Conservation (phyloP, 1,140 invertebrate species). For the Eurosta solidaginis region DNA sequence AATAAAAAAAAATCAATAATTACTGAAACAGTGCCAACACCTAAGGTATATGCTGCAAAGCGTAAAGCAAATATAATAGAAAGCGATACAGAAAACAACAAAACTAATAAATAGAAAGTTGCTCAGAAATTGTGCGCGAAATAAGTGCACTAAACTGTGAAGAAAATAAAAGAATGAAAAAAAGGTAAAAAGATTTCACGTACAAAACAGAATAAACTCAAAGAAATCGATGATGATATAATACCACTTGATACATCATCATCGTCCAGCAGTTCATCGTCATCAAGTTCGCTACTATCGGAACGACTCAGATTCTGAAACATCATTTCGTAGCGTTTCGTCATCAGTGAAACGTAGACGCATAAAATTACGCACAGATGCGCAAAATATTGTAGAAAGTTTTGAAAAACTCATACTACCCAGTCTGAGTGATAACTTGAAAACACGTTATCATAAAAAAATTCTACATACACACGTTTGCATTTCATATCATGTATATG, state of each 20-base stretch:
- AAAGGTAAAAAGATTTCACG: not conserved
- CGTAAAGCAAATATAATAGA: too few species aligned
- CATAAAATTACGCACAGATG: slow-evolving; percentile 40
- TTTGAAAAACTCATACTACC: slow-evolving; percentile 53
- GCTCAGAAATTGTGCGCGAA: too few species aligned
- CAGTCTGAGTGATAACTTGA: slow-evolving; percentile 39
- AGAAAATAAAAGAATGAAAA: not conserved
- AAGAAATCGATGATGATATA: slow-evolving; percentile 4
- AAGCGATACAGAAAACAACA: too few species aligned
- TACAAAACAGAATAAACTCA: not conserved
- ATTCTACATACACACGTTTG: slow-evolving; percentile 37
- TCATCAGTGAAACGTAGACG: slow-evolving; percentile 37
- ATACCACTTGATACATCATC: slow-evolving; percentile 12
- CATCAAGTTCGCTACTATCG: slow-evolving; percentile 22
- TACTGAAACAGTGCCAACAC: not conserved
- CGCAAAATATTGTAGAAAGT: slow-evolving; percentile 44
- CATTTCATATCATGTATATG: slow-evolving; percentile 52
- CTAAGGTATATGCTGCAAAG: not conserved
- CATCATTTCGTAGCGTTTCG: slow-evolving; percentile 33
- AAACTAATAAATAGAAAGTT: too few species aligned
- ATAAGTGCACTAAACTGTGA: too few species aligned
- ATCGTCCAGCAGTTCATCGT: slow-evolving; percentile 18
- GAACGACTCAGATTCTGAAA: slow-evolving; percentile 1
- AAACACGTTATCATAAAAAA: slow-evolving; percentile 40
- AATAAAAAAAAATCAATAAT: too few species aligned